Conservation (phyloP, 2,797 vertebrate species). For the Enteromius paludinosus region DNA sequence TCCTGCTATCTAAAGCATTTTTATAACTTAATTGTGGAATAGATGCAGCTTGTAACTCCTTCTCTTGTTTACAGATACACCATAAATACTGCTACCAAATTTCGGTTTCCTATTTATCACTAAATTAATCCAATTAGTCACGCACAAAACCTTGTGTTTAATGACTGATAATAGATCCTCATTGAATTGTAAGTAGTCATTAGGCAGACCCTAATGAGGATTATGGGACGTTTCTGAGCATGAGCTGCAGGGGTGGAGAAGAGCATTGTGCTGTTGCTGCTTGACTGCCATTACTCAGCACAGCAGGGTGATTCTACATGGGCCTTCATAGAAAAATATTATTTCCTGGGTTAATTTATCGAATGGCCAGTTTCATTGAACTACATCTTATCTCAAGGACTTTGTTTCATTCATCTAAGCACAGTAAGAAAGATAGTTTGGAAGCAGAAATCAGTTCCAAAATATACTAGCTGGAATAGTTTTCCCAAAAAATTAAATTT, state of each 20-base stretch:
- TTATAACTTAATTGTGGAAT: conserved; percentile 18
- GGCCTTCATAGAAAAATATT: conserved; percentile 42
- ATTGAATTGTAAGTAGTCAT: conserved; percentile 49
- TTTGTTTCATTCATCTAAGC: conserved; percentile 10
- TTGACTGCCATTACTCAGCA: conserved; percentile 52
- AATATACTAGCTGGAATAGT: background rate
- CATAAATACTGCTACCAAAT: conserved; percentile 31
- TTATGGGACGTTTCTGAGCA: conserved; percentile 49
- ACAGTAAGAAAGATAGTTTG: conserved; percentile 7
- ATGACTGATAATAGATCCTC: conserved; percentile 36
- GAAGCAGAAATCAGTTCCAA: background rate
- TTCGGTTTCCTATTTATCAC: conserved; percentile 34
- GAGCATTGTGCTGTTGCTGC: conserved; percentile 21
- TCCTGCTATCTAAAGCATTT: background rate
- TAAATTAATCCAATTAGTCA: conserved; percentile 47
- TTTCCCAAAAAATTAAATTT: background rate
- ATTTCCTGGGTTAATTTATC: conserved; percentile 27
- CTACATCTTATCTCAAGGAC: conserved; percentile 9
- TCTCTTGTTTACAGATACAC: conserved; percentile 18
- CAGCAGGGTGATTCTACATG: conserved; percentile 43
- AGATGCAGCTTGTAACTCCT: conserved; percentile 13
- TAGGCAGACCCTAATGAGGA: conserved; percentile 44
- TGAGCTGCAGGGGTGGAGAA: conserved; percentile 42
- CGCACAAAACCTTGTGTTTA: conserved; percentile 13
- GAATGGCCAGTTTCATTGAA: conserved; percentile 23